phyloP scores from a whole-genome alignment of 2,888 invertebrate genomes.

The Gastracanthus pulcherrimus region DNA sequence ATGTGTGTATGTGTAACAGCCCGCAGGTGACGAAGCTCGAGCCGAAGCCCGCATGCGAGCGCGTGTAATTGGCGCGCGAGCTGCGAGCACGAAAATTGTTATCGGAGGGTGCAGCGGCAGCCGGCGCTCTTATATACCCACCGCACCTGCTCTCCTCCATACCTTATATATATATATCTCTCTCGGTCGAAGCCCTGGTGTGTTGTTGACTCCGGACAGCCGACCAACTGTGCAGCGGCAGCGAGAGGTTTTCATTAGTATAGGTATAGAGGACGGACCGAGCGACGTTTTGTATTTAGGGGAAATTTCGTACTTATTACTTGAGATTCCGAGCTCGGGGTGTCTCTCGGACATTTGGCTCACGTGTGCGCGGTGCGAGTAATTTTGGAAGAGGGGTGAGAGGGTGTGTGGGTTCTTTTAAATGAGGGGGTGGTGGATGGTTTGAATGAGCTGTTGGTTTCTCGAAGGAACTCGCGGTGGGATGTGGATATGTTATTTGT shows the following conservation, averaged over 20 bases:
- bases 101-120: constrained; percentile 11
- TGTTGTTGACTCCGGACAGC: neutral
- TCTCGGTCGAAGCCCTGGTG: no score
- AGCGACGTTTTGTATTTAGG: neutral
- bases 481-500: no score
- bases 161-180: no score
- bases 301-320: no score
- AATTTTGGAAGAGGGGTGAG: neutral
- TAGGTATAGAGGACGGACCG: neutral
- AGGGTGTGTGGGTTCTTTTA: neutral
- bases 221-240: no score
- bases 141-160: constrained; percentile 14
- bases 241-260: neutral
- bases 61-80: constrained; percentile 15
- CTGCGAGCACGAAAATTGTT: constrained; percentile 34
- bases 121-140: neutral
- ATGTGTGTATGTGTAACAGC: neutral
- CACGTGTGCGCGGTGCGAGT: neutral
- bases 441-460: no score
- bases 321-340: no score
- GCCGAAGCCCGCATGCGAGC: neutral
- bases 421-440: neutral
- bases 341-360: neutral
- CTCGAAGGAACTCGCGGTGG: no score
- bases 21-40: constrained; percentile 29